Base-by-base conservation (phyloP, 2,113 vertebrate genomes). In the Oostethus manadensis region DNA sequence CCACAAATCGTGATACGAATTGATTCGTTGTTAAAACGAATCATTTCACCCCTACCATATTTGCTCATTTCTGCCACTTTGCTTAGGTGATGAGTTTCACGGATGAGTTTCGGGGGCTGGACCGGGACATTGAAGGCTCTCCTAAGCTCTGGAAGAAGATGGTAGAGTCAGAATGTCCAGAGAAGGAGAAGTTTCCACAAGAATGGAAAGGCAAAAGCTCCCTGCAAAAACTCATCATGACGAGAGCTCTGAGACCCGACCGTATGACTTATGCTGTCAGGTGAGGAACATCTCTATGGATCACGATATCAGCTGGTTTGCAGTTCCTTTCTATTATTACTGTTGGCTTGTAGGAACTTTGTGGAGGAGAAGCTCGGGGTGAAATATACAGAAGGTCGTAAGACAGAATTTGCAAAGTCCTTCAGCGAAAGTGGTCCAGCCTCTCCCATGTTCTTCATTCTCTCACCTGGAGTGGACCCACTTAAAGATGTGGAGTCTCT, bases 51-150 rank as follows among this genome's bases (percentile, higher is more conserved):
- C 5, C 29, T 33, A 1, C 5, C 29, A 7, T 1, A 33, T 6
- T 7, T 33, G 11, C 38, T 40, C 11, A 40, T 2, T 40, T 10
- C 2, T 20, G 8, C 26, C 29, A 40, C 10, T 58, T 21, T 35
- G 11, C 20, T 26, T 70, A 86, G 84, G 87, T 81, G 44, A 90
- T 69, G 56, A 89, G 82, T 51, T 93, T 92, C 73, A 89, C 83
- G 1, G 92, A 92, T 70, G 89, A 88, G 81, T 92, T 91, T 51
- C 62, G 64, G 3, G 85, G 87, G 20, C 77, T 90, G 51, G 90
- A 91, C 21, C 83, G 89, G 54, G 88, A 91, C 62, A 90, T 86
- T 2, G 89, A 93, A 84, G 88, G 81, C 11, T 93, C 91, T 10
- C 80, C 81, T 1, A 88, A 89, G 69, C 84, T 80, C 77, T 84